Conservation (phyloP, 2,113 vertebrate species). For the Halcyon senegalensis region DNA sequence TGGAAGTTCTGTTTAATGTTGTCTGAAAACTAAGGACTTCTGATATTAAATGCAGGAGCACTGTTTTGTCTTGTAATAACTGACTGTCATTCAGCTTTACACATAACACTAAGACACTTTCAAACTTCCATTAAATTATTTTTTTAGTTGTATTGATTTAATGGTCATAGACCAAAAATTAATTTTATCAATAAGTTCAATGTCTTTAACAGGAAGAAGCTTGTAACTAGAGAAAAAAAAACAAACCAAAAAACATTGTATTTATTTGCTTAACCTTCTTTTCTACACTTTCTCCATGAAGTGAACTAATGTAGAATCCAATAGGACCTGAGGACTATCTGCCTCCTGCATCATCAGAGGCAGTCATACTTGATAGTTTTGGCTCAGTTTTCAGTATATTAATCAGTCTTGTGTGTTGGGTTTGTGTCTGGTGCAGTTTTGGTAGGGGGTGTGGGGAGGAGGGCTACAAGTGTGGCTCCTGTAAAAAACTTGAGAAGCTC, state of each 20-base stretch:
- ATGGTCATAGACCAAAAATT: background rate
- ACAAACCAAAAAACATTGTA: no score
- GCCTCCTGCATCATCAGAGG: background rate
- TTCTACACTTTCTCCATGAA: background rate
- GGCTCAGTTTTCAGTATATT: background rate
- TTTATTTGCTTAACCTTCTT: background rate
- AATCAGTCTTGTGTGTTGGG: background rate
- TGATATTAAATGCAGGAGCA: background rate
- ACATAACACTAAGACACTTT: background rate
- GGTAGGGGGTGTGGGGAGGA: no score
- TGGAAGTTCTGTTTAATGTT: background rate
- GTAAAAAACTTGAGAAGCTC: no score
- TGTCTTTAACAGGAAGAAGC: background rate
- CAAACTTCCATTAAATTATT: background rate
- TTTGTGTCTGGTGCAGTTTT: no score
- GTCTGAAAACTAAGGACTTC: background rate
- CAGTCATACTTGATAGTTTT: background rate
- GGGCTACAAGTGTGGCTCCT: no score
- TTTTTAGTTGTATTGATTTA: background rate
- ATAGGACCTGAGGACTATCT: background rate
- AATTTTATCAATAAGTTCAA: background rate
- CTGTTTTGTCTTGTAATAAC: background rate
- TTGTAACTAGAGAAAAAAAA: background rate
- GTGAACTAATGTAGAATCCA: background rate
- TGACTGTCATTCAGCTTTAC: background rate